Conservation (phyloP, 2,888 invertebrate genomes). For the Pristionchus entomophagus region DNA sequence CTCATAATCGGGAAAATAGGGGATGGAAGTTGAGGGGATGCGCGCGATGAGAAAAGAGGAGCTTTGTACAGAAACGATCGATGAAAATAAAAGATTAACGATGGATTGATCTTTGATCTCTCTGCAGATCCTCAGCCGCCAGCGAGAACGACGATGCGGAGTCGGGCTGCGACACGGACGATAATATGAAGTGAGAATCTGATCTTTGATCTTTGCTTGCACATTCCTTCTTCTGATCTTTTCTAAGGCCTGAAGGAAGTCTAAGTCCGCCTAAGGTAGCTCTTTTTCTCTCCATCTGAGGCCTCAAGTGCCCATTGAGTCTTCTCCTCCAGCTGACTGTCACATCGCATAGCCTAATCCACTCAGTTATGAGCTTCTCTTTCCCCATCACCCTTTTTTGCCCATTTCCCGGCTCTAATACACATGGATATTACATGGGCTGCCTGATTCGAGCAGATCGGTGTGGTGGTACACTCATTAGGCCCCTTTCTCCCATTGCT, state of each 20-base stretch:
- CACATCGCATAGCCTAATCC: conserved; percentile 25
- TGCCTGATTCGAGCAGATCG: not conserved
- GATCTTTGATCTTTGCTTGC: not conserved
- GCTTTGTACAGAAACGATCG: no score
- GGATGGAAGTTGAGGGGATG: not conserved
- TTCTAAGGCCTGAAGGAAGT: no score
- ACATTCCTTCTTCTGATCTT: not conserved
- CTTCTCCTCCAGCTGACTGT: not conserved
- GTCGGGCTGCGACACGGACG: conserved; percentile 40
- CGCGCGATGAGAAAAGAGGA: not conserved
- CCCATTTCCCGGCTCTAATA: no score
- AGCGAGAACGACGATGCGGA: conserved; percentile 41
- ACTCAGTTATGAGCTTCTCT: not conserved
- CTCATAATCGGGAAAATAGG: not conserved
- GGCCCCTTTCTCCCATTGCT: not conserved
- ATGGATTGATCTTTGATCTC: conserved; percentile 27
- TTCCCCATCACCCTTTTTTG: not conserved
- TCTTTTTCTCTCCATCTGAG: no score
- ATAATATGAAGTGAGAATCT: conserved; percentile 22
- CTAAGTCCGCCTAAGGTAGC: no score
- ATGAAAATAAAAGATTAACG: no score
- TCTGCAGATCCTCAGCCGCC: conserved; percentile 5
- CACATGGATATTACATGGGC: no score
- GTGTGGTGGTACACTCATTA: not conserved
- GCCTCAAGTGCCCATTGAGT: not conserved